Percentiles rank a stretch among this genome's conserved stretches.
phyloP scores from a whole-genome alignment of 2,113 vertebrate genomes.

The Neoarius graeffei region DNA sequence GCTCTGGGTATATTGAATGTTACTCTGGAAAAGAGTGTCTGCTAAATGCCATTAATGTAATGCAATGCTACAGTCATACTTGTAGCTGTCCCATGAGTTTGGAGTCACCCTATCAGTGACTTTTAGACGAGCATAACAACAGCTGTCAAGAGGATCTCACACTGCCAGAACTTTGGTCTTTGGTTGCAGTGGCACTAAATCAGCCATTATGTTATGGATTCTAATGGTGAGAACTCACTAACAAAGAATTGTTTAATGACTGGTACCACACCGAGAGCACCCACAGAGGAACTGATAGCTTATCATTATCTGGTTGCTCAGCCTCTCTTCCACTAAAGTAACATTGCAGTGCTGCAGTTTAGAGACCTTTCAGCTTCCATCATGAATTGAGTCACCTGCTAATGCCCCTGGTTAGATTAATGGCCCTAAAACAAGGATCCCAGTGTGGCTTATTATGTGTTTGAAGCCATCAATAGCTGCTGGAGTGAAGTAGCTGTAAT shows the following conservation, averaged over 20 bases:
- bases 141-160: background rate
- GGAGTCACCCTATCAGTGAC: background rate
- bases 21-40: too few relatives aligned
- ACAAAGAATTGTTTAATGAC: background rate
- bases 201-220: background rate
- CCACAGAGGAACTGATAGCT: background rate
- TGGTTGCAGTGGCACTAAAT: background rate
- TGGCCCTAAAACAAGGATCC: background rate
- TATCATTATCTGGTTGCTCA: background rate
- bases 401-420: background rate
- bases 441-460: background rate
- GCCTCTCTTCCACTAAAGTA: background rate
- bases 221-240: background rate
- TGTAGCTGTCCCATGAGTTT: background rate
- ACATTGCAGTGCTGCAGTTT: background rate
- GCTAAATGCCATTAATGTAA: too few relatives aligned
- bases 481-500: background rate
- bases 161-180: background rate
- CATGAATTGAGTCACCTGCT: background rate
- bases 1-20: too few relatives aligned
- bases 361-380: background rate
- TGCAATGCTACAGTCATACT: background rate
- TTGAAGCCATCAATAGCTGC: constrained; percentile 2
- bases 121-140: too few relatives aligned
- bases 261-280: background rate